Percentiles rank a stretch among this genome's conserved stretches.
These are phyloP conservation scores for Dolichotis patagonum DNA, from an alignment of 2,113 vertebrate species.

Conservation along the genomic window DNA sequence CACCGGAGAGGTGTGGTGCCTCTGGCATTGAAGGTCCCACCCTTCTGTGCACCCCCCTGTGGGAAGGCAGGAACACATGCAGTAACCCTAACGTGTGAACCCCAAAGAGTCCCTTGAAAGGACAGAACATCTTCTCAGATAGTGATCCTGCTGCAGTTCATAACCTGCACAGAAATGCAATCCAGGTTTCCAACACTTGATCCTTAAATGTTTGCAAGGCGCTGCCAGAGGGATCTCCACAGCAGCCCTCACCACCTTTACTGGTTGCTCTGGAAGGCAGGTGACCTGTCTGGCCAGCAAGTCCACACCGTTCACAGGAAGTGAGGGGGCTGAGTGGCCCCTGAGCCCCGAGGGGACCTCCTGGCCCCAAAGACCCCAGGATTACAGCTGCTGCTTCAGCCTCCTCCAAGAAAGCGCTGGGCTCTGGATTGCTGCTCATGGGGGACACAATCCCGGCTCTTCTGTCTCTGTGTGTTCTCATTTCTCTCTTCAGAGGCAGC, in stretches of 20 bases:
- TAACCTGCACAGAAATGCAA: not conserved
- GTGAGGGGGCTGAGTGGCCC: not conserved
- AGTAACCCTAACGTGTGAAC: not conserved
- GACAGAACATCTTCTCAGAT: not conserved
- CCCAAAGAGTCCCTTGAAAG: not conserved
- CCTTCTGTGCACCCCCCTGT: not conserved
- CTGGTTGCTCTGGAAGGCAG: not conserved
- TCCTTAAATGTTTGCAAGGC: not conserved
- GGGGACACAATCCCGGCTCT: not conserved
- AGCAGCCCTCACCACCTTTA: not conserved
- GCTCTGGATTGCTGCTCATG: not conserved
- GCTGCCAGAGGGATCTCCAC: not conserved
- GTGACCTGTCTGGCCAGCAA: not conserved
- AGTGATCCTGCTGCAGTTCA: not conserved
- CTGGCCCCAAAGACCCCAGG: not conserved
- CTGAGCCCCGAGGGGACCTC: not conserved
- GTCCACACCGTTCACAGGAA: not conserved
- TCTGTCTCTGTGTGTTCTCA: not conserved
- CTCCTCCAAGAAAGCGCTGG: slow-evolving; percentile 48
- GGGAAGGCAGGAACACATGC: not conserved
- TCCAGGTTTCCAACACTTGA: not conserved
- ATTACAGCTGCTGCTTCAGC: not conserved
- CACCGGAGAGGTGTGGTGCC: not conserved
- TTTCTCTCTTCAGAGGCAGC: not conserved
- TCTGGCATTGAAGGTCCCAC: too few species aligned